A percentile compares a stretch with the other conserved stretches of the same genome.
These are phyloP conservation scores for Buathra laborator DNA, from an alignment of 2,888 invertebrate genomes.

Conservation along the genomic window DNA sequence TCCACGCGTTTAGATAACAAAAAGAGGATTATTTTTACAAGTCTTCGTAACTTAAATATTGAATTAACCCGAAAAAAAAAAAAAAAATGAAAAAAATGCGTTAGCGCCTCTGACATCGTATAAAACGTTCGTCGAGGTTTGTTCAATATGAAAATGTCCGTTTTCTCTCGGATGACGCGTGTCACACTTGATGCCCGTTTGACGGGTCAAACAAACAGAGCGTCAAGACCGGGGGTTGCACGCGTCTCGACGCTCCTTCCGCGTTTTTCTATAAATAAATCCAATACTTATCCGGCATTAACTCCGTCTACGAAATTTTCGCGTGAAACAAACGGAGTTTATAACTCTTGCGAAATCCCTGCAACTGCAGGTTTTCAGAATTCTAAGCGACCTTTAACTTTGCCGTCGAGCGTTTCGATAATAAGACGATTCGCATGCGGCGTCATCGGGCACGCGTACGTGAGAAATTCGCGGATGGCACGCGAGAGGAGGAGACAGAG, in stretches of 20 bases:
- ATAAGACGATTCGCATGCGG: constrained; percentile 72
- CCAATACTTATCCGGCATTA: neutral
- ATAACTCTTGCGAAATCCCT: neutral
- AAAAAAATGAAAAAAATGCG: neutral
- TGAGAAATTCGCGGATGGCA: constrained; percentile 60
- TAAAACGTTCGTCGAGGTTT: constrained; percentile 64
- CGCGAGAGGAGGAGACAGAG: constrained; percentile 46
- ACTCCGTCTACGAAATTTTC: neutral
- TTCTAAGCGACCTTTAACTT: constrained; percentile 50
- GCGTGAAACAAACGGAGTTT: neutral
- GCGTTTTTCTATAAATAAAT: constrained; percentile 38
- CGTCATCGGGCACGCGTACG: constrained; percentile 65
- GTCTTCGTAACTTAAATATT: neutral
- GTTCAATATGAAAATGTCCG: constrained; percentile 70
- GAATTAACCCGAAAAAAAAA: neutral
- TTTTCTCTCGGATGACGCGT: constrained; percentile 73
- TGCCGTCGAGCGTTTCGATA: constrained; percentile 57
- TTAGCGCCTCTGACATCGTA: neutral
- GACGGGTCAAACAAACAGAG: constrained; percentile 82
- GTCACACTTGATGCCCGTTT: constrained; percentile 58
- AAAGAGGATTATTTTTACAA: constrained; percentile 15
- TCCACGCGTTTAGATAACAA: neutral
- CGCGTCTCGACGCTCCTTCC: constrained; percentile 10
- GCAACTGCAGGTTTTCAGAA: constrained; percentile 20
- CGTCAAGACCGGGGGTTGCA: constrained; percentile 71